These are phyloP conservation scores for Carassius auratus DNA, from an alignment of 2,113 vertebrate species.

Conservation along the genomic window DNA sequence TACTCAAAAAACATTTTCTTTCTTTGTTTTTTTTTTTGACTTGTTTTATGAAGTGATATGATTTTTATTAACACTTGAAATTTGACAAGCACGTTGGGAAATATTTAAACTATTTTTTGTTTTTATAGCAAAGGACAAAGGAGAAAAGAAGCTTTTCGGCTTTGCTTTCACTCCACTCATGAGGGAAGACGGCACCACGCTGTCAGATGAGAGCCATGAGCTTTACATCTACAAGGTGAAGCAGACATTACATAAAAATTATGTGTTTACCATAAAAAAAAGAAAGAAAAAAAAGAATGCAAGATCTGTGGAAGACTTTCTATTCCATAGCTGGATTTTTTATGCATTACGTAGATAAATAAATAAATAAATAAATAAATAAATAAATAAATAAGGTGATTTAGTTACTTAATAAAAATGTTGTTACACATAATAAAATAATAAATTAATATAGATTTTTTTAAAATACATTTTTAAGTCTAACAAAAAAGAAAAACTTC, in stretches of 20 bases:
- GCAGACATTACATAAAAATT: neutral
- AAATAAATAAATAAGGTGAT: too few relatives aligned
- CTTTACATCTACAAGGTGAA: slow-evolving; percentile 98
- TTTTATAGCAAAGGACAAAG: slow-evolving; percentile 94
- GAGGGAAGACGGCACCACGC: slow-evolving; percentile 96
- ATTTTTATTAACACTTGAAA: neutral
- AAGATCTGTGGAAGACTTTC: too few relatives aligned
- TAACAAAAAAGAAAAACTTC: neutral
- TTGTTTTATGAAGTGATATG: neutral
- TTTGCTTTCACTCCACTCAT: slow-evolving; percentile 95
- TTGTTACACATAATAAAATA: neutral
- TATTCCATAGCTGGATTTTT: too few relatives aligned
- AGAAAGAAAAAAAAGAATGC: too few relatives aligned
- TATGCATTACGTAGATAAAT: too few relatives aligned
- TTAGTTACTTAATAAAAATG: too few relatives aligned
- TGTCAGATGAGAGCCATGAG: slow-evolving; percentile 94
- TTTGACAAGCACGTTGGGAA: too few relatives aligned
- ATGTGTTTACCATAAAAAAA: too few relatives aligned
- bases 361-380: too few relatives aligned
- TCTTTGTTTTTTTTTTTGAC: neutral
- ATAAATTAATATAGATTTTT: neutral
- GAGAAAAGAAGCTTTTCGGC: slow-evolving; percentile 97
- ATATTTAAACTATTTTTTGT: neutral
- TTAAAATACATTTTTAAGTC: neutral
- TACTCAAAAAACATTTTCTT: neutral